A percentile compares a stretch with the other conserved stretches of the same genome.
These are phyloP conservation scores for Chironomus riparius DNA, from an alignment of 2,888 invertebrate genomes.

Conservation along the genomic window DNA sequence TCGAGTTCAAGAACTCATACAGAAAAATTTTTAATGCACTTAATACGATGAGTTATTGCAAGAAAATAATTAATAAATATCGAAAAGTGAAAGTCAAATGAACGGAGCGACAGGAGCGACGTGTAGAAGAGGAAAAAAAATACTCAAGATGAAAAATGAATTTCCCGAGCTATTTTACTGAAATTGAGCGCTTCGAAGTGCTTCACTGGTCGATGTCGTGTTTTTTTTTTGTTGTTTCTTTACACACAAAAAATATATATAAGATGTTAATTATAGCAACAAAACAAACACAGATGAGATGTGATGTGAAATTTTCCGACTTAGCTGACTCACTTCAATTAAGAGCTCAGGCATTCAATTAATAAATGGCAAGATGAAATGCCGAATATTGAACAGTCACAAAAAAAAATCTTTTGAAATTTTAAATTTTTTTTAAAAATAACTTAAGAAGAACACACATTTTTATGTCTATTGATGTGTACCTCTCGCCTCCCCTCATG, in stretches of 20 bases:
- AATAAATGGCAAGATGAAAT: constrained; percentile 13
- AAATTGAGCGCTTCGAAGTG: neutral
- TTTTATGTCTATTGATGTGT: neutral
- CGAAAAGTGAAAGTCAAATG: constrained; percentile 7
- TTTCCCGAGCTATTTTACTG: neutral
- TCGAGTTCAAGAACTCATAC: constrained; percentile 11
- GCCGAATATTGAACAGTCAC: neutral
- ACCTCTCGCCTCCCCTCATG: neutral
- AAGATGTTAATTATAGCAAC: neutral
- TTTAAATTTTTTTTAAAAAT: neutral
- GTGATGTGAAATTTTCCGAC: neutral
- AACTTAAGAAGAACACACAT: neutral
- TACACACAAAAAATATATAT: no score
- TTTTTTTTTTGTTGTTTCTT: neutral
- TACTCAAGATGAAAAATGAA: neutral
- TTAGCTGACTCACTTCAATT: constrained; percentile 22
- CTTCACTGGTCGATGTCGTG: constrained; percentile 1
- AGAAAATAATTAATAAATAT: constrained; percentile 26
- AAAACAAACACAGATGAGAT: neutral
- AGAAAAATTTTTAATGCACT: neutral
- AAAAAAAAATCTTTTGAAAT: neutral
- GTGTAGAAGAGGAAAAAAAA: neutral
- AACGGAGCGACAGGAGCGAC: neutral
- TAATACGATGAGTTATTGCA: constrained; percentile 20
- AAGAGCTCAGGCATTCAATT: constrained; percentile 11